These are phyloP conservation scores for Daboia siamensis DNA, from an alignment of 2,113 vertebrate genomes.

Conservation along the genomic window DNA sequence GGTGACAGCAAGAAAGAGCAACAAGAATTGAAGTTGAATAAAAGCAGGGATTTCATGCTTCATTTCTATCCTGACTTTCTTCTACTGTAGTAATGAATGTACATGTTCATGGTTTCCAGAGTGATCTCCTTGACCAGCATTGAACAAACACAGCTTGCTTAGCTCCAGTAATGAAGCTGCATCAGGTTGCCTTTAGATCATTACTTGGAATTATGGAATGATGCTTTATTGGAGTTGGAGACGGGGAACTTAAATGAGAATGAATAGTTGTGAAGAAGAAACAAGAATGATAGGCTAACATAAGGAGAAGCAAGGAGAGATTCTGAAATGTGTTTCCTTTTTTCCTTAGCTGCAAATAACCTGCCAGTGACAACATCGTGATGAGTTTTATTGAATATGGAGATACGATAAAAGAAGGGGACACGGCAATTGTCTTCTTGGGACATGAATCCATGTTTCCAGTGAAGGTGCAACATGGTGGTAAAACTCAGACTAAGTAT, in stretches of 20 bases:
- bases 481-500: slow-evolving; percentile 91
- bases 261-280: background rate
- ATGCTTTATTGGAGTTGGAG: background rate
- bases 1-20: background rate
- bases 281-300: background rate
- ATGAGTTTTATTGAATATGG: slow-evolving; percentile 95
- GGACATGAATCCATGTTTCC: slow-evolving; percentile 89
- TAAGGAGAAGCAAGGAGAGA: background rate
- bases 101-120: background rate
- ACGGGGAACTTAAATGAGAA: background rate
- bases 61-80: background rate
- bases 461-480: slow-evolving; percentile 84
- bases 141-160: background rate
- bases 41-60: background rate
- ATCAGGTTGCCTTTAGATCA: background rate
- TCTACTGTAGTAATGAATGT: background rate
- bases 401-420: slow-evolving; percentile 85
- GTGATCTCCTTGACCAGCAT: background rate
- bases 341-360: slow-evolving; percentile 26
- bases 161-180: background rate
- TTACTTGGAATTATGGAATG: background rate
- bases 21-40: background rate
- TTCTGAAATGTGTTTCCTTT: slow-evolving; percentile 6
- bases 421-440: slow-evolving; percentile 89
- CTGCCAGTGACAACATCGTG: slow-evolving; percentile 2